Conservation (phyloP, 2,113 vertebrate species). For the Vulpes vulpes region DNA sequence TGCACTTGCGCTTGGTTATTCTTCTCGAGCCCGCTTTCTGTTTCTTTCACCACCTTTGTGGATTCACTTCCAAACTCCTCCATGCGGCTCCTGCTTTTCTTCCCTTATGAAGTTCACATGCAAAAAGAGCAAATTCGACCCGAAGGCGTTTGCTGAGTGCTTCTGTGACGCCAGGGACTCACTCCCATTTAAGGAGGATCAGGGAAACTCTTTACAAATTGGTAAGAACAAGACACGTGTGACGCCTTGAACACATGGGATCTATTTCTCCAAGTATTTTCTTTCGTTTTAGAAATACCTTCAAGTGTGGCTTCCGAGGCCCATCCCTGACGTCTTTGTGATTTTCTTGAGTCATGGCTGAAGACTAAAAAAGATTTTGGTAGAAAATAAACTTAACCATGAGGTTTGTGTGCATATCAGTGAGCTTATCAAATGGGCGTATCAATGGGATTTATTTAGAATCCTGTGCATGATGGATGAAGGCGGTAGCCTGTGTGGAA, state of each 20-base stretch:
- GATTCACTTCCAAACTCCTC: background rate
- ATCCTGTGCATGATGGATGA: accelerated
- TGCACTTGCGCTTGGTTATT: background rate
- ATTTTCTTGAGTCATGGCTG: no score
- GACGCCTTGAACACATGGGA: background rate
- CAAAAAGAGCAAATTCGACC: no score
- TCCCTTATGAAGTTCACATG: accelerated
- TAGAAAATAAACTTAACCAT: background rate
- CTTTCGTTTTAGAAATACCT: background rate
- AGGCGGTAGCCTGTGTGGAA: background rate
- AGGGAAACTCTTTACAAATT: background rate
- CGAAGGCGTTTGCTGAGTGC: accelerated
- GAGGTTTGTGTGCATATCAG: background rate
- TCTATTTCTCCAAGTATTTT: background rate
- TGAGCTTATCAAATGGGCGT: background rate
- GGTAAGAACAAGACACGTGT: background rate
- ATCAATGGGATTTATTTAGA: background rate
- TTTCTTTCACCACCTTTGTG: background rate
- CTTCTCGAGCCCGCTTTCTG: no score
- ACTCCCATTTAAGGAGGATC: no score
- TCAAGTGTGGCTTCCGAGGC: no score
- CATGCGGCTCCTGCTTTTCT: no score
- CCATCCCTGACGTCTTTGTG: background rate
- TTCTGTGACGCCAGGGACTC: background rate
- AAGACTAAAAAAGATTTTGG: no score